These are phyloP conservation scores for Pampusana beccarii DNA, from an alignment of 2,113 vertebrate species.

Conservation along the genomic window DNA sequence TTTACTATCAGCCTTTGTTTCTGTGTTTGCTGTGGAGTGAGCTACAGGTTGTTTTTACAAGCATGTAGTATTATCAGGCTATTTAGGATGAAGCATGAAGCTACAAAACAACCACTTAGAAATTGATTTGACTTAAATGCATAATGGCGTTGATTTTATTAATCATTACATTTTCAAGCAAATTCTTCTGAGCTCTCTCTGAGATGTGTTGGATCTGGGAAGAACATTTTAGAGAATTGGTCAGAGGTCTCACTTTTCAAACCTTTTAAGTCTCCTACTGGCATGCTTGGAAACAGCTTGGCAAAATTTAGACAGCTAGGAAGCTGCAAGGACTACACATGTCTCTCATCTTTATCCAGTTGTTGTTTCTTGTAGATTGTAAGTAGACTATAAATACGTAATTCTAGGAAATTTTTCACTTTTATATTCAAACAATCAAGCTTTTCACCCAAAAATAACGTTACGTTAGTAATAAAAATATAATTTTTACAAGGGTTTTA, in stretches of 20 bases:
- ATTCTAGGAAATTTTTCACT: neutral
- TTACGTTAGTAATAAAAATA: neutral
- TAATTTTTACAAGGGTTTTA: accelerated
- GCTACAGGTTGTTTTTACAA: neutral
- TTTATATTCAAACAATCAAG: neutral
- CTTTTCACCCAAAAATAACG: neutral
- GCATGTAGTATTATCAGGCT: neutral
- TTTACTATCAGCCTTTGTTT: neutral
- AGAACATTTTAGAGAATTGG: neutral
- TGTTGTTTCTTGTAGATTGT: neutral
- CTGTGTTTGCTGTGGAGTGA: neutral
- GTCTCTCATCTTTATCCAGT: neutral
- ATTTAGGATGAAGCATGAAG: neutral
- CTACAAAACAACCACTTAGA: neutral
- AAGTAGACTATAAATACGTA: neutral
- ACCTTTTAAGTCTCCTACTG: neutral
- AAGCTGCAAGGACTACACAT: neutral
- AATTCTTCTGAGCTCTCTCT: neutral
- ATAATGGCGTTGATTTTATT: neutral
- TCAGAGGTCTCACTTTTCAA: neutral
- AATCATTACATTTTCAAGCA: neutral
- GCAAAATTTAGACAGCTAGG: neutral
- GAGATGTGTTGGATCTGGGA: neutral
- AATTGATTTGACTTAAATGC: neutral
- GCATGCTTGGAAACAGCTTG: neutral